Conservation (phyloP, 2,797 vertebrate species). For the Basileuterus tristriatus region DNA sequence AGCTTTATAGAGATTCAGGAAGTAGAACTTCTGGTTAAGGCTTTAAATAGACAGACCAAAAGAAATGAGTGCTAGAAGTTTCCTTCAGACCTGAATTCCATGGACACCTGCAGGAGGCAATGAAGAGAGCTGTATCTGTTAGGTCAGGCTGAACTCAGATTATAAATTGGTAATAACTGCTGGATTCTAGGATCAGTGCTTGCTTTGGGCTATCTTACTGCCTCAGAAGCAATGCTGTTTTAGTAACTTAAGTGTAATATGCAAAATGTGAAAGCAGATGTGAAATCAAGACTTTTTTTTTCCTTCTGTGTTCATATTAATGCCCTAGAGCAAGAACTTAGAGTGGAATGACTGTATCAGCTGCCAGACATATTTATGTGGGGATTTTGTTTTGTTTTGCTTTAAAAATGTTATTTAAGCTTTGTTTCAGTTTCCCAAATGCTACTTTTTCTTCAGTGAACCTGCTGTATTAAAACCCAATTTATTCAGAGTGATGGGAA, state of each 20-base stretch:
- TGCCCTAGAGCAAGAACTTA: neutral
- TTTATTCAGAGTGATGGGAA: neutral
- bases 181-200: neutral
- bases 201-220: neutral
- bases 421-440: neutral
- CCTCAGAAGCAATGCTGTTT: neutral
- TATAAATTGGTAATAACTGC: neutral
- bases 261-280: neutral
- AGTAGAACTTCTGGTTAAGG: neutral
- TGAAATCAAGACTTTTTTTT: neutral
- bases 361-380: neutral
- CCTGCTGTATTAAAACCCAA: neutral
- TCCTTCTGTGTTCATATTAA: neutral
- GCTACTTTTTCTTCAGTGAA: neutral
- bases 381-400: neutral
- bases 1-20: neutral
- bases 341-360: neutral
- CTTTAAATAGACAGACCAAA: neutral
- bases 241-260: neutral
- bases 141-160: neutral
- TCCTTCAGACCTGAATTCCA: neutral
- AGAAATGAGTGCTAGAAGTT: neutral
- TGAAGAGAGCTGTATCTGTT: neutral
- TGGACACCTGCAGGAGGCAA: neutral
- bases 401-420: neutral